Conservation (phyloP, 2,113 vertebrate species). For the cat (Felis catus) region DNA sequence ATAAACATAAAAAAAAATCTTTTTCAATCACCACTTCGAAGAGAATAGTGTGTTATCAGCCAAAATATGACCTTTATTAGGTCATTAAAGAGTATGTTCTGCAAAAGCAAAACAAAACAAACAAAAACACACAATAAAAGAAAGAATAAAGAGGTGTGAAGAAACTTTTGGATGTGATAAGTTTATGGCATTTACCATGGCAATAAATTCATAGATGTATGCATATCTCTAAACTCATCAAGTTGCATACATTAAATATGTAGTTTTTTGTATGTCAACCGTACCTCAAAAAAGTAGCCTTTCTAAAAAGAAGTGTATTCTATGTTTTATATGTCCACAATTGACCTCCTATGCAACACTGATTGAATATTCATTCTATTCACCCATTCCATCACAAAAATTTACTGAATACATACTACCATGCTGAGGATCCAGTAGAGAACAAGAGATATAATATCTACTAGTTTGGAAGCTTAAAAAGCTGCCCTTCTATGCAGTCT, state of each 20-base stretch:
- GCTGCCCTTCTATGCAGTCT: neutral
- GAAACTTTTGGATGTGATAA: neutral
- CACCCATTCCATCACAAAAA: neutral
- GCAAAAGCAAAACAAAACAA: neutral
- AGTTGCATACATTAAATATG: neutral
- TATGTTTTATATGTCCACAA: neutral
- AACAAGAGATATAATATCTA: neutral
- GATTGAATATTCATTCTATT: neutral
- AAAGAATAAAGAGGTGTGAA: neutral
- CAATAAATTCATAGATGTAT: neutral
- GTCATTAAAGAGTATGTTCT: neutral
- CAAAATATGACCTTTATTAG: constrained; percentile 8
- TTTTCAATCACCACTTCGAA: neutral
- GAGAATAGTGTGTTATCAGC: neutral
- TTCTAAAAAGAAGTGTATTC: neutral
- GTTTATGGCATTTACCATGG: neutral
- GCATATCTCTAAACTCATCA: neutral
- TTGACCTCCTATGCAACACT: neutral
- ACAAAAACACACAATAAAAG: neutral
- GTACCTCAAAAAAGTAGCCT: neutral
- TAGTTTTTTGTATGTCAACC: neutral
- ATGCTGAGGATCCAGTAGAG: neutral
- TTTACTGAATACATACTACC: neutral
- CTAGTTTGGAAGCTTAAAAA: neutral
- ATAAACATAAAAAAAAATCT: too few species aligned